A percentile compares a stretch with the other conserved stretches of the same genome.
These are phyloP conservation scores for Eupithecia dodoneata DNA, from an alignment of 2,888 invertebrate genomes.

Conservation along the genomic window DNA sequence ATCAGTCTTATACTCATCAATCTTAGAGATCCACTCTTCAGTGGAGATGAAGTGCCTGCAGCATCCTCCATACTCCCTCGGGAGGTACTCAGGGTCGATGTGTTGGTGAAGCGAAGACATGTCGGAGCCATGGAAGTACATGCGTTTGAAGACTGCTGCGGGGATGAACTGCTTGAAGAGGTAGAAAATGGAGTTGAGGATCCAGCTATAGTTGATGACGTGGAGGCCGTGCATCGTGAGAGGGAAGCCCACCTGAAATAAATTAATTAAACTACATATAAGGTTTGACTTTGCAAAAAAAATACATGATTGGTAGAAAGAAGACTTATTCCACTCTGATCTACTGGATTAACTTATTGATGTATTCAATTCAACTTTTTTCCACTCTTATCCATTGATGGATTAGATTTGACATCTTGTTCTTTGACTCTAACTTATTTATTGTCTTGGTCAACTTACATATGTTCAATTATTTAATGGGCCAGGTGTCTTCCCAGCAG, in stretches of 20 bases:
- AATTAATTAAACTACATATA: not conserved
- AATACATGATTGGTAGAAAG: not conserved
- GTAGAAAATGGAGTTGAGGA: conserved; percentile 89
- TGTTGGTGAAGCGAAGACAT: conserved; percentile 69
- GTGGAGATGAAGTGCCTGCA: conserved; percentile 83
- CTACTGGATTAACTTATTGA: no score
- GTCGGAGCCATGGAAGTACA: conserved; percentile 74
- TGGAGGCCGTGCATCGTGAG: conserved; percentile 89
- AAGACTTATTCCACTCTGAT: no score
- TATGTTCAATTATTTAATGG: no score
- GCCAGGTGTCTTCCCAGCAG: no score
- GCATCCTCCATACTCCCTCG: conserved; percentile 73
- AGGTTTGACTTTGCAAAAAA: not conserved
- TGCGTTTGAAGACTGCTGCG: conserved; percentile 84
- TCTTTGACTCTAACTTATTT: no score
- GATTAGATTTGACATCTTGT: no score
- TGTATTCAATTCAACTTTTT: no score
- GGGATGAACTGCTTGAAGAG: conserved; percentile 91
- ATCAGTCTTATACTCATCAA: conserved; percentile 77
- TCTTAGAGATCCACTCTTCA: conserved; percentile 86
- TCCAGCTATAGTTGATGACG: conserved; percentile 91
- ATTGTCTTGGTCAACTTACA: no score
- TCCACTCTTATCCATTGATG: no score
- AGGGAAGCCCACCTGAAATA: conserved; percentile 87
- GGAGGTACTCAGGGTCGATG: conserved; percentile 68